Conservation (phyloP, 2,888 invertebrate genomes). For the Dorcus parallelipipedus region DNA sequence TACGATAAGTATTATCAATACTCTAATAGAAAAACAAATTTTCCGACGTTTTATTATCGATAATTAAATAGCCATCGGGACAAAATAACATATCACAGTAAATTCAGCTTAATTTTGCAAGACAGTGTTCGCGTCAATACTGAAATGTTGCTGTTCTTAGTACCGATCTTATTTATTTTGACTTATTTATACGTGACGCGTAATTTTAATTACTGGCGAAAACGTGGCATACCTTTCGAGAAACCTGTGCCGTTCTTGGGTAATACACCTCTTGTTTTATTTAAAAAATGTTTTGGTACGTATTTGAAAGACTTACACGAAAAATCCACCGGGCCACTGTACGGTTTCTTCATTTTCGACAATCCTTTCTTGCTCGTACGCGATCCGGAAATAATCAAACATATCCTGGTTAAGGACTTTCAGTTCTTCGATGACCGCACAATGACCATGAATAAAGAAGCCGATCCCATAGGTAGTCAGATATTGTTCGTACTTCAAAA, state of each 20-base stretch:
- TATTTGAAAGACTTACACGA: slow-evolving; percentile 35
- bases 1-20: too few relatives aligned
- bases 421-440: slow-evolving; percentile 50
- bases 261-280: slow-evolving; percentile 43
- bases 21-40: too few relatives aligned
- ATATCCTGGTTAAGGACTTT: slow-evolving; percentile 51
- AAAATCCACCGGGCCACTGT: slow-evolving; percentile 33
- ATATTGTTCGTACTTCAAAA: slow-evolving; percentile 49
- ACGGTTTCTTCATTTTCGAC: slow-evolving; percentile 52
- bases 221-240: slow-evolving; percentile 41
- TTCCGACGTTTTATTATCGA: too few relatives aligned
- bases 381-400: slow-evolving; percentile 50
- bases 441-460: slow-evolving; percentile 43
- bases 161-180: too few relatives aligned
- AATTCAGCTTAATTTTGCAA: too few relatives aligned
- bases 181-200: slow-evolving; percentile 16
- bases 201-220: slow-evolving; percentile 48
- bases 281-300: slow-evolving; percentile 36
- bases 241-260: slow-evolving; percentile 47
- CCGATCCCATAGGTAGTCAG: slow-evolving; percentile 46
- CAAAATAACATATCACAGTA: too few relatives aligned
- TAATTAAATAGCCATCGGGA: too few relatives aligned
- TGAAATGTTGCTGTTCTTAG: too few relatives aligned
- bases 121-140: too few relatives aligned
- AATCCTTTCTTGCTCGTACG: slow-evolving; percentile 50